Evolutionary conservation across 2,888 invertebrate genomes (phyloP), one percentile per base, ranked within the genome.

Genomic region (Eupsilia transversa): DNA sequence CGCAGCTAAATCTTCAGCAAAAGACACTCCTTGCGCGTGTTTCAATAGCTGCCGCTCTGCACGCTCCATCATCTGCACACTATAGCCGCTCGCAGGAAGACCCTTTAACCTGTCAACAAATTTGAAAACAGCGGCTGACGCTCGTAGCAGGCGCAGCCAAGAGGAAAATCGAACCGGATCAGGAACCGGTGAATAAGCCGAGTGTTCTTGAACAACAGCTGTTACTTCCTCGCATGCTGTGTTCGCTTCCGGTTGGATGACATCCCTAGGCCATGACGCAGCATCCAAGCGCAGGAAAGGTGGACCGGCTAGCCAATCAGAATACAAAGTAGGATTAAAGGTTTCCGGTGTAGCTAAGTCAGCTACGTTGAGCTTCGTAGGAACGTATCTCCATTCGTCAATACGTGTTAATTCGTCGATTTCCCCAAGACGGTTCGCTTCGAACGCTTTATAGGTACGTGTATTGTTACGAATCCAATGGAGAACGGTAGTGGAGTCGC

Each of bases 401-500:
- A 49, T 23, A 10, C 38, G 59, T 10, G 65, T 65, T 23, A 72
- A 27, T 17, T 59, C 63, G 23, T 72, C 65, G 9, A 72, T 57
- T 14, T 73, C 73, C 7, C 68, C 67, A 9, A 73, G 41, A 17
- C 67, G 68, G 33, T 73, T 49, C 2, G 67, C 67, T 60, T 41
- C 56, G 30, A 20, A 72, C 9, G 46, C 10, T 57, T 72, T 72
- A 33, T 64, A 72, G 1, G 41, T 56, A 1, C 38, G 38, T 1
- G 38, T 38, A 38, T 38, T 38, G 10, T 38, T 38, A 38, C 38
- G 38, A 38, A 38, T 38, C 38, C 38, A 38, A 10, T 38, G 38
- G 1, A 38, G 1, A 7, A 38, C 38, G 5, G 38, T 38, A 7
- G 38, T 38, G 7, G 38, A 38, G 7, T 38, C 38, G 7, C 38